Conservation (phyloP, 2,888 invertebrate genomes). For the Crocallis elinguaria region DNA sequence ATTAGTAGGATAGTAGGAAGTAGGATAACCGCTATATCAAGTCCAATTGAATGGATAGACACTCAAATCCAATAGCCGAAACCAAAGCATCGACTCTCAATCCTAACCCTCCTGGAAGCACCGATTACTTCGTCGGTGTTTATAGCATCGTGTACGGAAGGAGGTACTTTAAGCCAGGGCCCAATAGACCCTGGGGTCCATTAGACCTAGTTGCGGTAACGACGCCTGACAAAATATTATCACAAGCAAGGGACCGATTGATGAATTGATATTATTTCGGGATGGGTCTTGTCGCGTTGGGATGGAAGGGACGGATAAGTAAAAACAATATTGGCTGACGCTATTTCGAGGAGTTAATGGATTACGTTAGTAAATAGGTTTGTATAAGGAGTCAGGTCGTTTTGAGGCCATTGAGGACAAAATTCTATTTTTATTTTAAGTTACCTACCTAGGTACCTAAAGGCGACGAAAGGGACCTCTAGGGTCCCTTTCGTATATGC, state of each 20-base stretch:
- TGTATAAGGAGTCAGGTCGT: too few relatives aligned
- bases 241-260: slow-evolving; percentile 42
- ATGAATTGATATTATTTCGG: slow-evolving; percentile 41
- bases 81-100: background rate
- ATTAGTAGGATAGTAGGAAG: too few relatives aligned
- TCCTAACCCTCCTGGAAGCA: slow-evolving; percentile 12
- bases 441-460: too few relatives aligned
- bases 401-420: too few relatives aligned
- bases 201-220: slow-evolving; percentile 59
- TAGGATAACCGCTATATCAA: too few relatives aligned
- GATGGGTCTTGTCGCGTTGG: slow-evolving; percentile 11
- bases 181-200: slow-evolving; percentile 53
- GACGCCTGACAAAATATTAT: slow-evolving; percentile 74
- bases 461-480: too few relatives aligned
- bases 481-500: too few relatives aligned
- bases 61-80: background rate
- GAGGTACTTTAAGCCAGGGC: slow-evolving; percentile 46
- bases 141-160: slow-evolving; percentile 55
- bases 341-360: slow-evolving; percentile 8
- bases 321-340: slow-evolving; percentile 4
- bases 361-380: background rate
- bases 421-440: too few relatives aligned
- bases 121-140: slow-evolving; percentile 35
- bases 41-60: background rate
- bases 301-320: slow-evolving; percentile 11